Percentiles rank a stretch among this genome's conserved stretches.
These are phyloP conservation scores for Pogonophryne albipinna DNA, from an alignment of 2,797 vertebrate species.

Conservation along the genomic window DNA sequence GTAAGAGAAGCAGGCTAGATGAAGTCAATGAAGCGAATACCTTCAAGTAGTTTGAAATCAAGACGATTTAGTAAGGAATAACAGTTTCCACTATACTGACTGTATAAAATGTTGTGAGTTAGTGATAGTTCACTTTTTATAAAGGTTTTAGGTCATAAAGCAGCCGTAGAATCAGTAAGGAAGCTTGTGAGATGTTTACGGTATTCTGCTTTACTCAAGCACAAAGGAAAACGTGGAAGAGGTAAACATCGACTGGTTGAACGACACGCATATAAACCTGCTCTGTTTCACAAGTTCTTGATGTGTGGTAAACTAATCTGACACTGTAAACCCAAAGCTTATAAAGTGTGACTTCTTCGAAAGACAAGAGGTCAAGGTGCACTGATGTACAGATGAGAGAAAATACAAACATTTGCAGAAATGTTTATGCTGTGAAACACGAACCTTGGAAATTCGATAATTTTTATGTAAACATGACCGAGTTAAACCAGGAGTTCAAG, in stretches of 20 bases:
- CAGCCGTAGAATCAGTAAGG: background rate
- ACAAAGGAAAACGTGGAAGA: background rate
- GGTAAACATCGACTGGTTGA: background rate
- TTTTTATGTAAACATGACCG: constrained; percentile 47
- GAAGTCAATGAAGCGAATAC: background rate
- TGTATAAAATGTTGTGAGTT: background rate
- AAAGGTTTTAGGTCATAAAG: background rate
- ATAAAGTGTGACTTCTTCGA: constrained; percentile 20
- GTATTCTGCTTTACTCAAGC: background rate
- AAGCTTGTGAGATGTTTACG: constrained; percentile 14
- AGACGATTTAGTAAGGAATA: background rate
- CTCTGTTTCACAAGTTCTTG: background rate
- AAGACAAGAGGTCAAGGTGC: constrained; percentile 2
- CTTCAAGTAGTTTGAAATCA: constrained; percentile 4
- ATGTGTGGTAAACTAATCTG: constrained; percentile 52
- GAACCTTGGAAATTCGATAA: constrained; percentile 43
- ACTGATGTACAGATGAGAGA: constrained; percentile 17
- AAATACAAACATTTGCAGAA: constrained; percentile 48
- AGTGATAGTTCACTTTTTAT: background rate
- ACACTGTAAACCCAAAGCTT: constrained; percentile 35
- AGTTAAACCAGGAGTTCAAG: constrained; percentile 52
- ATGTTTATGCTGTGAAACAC: constrained; percentile 52
- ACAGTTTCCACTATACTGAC: background rate
- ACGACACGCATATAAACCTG: constrained; percentile 1
- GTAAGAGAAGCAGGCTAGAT: background rate